Conservation (phyloP, 2,113 vertebrate genomes). For the Sceloporus undulatus region DNA sequence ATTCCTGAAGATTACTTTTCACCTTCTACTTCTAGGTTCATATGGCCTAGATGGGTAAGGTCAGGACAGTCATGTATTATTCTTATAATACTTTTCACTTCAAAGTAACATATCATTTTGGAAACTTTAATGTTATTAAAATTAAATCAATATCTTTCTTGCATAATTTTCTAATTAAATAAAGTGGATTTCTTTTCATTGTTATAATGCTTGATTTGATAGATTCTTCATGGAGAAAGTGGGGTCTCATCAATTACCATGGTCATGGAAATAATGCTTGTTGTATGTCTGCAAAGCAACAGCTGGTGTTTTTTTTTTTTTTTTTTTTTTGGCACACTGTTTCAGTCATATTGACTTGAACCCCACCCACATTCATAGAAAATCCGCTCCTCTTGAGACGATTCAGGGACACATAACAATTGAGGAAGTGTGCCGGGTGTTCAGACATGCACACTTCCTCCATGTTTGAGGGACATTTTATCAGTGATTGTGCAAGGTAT, state of each 20-base stretch:
- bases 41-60: neutral
- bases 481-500: too few relatives aligned
- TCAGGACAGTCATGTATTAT: slow-evolving; percentile 4
- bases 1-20: neutral
- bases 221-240: slow-evolving; percentile 30
- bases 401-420: too few relatives aligned
- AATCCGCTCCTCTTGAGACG: too few relatives aligned
- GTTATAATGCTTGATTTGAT: slow-evolving; percentile 46
- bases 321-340: neutral
- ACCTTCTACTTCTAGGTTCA: neutral
- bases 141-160: slow-evolving; percentile 34
- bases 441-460: too few relatives aligned
- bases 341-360: neutral
- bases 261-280: slow-evolving; percentile 44
- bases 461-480: too few relatives aligned
- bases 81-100: slow-evolving; percentile 15
- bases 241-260: slow-evolving; percentile 34
- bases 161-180: slow-evolving; percentile 19
- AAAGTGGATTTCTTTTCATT: slow-evolving; percentile 42
- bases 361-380: neutral
- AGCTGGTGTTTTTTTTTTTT: too few relatives aligned
- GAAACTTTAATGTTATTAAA: slow-evolving; percentile 14
- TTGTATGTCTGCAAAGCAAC: neutral
- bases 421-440: too few relatives aligned
- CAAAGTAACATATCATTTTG: slow-evolving; percentile 43